phyloP scores from a whole-genome alignment of 2,113 vertebrate species.

The Sitta europaea region DNA sequence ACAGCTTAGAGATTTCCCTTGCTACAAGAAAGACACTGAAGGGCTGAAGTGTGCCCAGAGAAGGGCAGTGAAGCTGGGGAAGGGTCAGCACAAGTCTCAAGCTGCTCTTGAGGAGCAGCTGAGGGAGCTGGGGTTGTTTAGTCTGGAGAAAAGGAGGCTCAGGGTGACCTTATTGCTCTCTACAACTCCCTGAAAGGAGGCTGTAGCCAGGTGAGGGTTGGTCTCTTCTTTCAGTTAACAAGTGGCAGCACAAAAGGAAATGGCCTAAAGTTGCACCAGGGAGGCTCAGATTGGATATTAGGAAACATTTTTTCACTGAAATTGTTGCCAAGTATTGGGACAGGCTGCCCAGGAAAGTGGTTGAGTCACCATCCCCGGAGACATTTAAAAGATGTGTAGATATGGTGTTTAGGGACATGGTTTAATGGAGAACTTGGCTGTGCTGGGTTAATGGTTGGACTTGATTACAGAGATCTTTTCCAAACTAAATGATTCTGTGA shows the following conservation, averaged over 20 bases:
- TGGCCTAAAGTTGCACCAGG: neutral
- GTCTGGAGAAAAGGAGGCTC: neutral
- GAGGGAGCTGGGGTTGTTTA: neutral
- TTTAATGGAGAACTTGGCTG: neutral
- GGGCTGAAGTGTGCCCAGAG: neutral
- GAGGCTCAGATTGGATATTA: neutral
- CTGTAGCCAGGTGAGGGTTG: rapidly evolving
- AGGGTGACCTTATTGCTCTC: neutral
- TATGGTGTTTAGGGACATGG: neutral
- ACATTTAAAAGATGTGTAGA: neutral
- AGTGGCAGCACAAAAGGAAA: neutral
- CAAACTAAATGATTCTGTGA: neutral
- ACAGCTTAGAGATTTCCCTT: neutral
- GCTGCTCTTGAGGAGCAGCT: neutral
- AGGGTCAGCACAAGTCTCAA: neutral
- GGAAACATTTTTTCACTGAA: neutral
- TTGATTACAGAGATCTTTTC: neutral
- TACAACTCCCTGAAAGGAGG: neutral
- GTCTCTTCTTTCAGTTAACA: neutral
- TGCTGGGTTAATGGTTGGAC: neutral
- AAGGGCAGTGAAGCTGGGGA: neutral
- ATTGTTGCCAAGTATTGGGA: neutral
- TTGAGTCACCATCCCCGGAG: neutral
- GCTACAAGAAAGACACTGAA: neutral
- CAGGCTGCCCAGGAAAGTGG: neutral